Evolutionary conservation across 64 coral and sea anemone genomes (phyloP).

Genomic region (Exaiptasia diaphana): DNA sequence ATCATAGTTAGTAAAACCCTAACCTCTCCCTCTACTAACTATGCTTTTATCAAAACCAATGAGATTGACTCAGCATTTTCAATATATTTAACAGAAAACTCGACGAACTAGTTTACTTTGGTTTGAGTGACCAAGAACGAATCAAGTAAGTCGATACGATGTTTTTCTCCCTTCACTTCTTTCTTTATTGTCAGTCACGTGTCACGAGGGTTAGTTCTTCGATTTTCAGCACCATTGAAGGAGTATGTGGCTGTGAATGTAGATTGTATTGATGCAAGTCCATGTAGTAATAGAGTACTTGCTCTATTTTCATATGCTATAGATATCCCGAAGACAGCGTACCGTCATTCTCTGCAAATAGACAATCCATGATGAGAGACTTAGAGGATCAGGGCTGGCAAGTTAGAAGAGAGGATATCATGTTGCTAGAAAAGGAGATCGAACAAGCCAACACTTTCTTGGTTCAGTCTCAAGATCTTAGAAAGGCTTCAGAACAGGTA

Average conservation of each 20-base stretch:
- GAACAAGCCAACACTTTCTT: slow-evolving; percentile 79
- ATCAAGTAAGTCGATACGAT: slow-evolving; percentile 55
- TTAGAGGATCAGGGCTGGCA: slow-evolving; percentile 74
- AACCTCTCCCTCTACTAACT: too few species aligned
- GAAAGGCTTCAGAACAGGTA: slow-evolving; percentile 89
- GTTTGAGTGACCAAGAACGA: slow-evolving; percentile 70
- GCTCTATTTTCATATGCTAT: neutral
- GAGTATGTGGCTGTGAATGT: too few species aligned
- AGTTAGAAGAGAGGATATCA: slow-evolving; percentile 57
- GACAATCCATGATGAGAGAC: slow-evolving; percentile 74
- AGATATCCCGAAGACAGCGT: slow-evolving; percentile 66
- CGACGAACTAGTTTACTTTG: slow-evolving; percentile 64
- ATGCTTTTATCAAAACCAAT: too few species aligned
- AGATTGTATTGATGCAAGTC: too few species aligned
- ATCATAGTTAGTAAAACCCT: too few species aligned
- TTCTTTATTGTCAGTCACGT: too few species aligned
- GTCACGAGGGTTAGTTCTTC: too few species aligned
- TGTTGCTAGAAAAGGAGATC: slow-evolving; percentile 72
- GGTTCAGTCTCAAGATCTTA: slow-evolving; percentile 64
- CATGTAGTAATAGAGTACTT: too few species aligned
- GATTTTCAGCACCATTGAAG: too few species aligned
- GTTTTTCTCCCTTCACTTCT: neutral
- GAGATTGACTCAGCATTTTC: too few species aligned
- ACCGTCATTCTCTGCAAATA: slow-evolving; percentile 73
- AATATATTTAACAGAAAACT: slow-evolving; percentile 43